phyloP scores from a whole-genome alignment of 2,888 invertebrate species.

The Rhaphigaster nebulosa region DNA sequence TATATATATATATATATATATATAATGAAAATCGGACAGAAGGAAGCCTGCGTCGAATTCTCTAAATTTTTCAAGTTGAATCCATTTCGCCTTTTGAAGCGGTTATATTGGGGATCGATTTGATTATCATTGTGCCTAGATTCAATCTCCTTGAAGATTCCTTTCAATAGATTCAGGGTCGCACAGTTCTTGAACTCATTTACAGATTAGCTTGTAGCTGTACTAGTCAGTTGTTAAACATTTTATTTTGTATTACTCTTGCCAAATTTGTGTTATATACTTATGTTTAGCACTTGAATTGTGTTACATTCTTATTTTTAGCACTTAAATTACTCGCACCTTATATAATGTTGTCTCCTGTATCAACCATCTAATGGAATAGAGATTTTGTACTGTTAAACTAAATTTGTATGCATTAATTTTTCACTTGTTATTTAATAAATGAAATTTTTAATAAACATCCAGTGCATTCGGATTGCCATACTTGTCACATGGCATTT shows the following conservation, averaged over 20 bases:
- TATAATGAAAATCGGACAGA: too few species aligned
- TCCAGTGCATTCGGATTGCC: background rate
- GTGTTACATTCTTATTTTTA: too few species aligned
- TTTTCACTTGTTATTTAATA: background rate
- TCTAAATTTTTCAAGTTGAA: background rate
- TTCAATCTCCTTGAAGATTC: conserved; percentile 16
- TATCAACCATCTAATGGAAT: too few species aligned
- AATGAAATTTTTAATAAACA: background rate
- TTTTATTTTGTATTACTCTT: background rate
- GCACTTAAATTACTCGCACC: background rate
- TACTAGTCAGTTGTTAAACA: background rate
- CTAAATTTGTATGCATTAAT: background rate
- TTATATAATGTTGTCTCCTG: background rate
- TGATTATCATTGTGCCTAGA: background rate
- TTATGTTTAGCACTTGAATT: background rate
- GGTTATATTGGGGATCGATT: background rate
- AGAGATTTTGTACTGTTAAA: background rate
- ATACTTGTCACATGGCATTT: too few species aligned
- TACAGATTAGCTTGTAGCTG: background rate
- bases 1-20: too few species aligned
- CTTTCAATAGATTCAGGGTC: conserved; percentile 37
- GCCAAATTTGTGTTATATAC: background rate
- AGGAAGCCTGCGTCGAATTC: background rate
- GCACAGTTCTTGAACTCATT: background rate
- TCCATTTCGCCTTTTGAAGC: background rate